Percentiles rank a stretch among this genome's conserved stretches.
Evolutionary conservation across 2,113 vertebrate genomes (phyloP).

Genomic region (Neogobius melanostomus): DNA sequence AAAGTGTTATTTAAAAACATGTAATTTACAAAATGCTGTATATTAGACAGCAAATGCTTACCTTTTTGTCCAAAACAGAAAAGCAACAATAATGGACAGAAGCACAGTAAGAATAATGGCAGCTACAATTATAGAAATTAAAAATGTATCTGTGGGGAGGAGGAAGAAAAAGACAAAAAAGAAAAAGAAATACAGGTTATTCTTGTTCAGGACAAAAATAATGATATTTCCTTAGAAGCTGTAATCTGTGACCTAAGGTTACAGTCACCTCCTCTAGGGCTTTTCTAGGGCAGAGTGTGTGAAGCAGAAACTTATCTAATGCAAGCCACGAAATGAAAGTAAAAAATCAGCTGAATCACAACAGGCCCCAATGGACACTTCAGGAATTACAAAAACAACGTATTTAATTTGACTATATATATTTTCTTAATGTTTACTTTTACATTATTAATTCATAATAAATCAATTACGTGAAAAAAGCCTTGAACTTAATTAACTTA

Average conservation of each 20-base stretch:
- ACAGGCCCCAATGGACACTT: neutral
- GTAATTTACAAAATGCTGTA: neutral
- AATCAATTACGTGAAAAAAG: no score
- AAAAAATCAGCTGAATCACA: neutral
- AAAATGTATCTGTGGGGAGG: no score
- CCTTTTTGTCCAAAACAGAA: neutral
- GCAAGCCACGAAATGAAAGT: slow-evolving; percentile 21
- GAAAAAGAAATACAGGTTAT: slow-evolving; percentile 10
- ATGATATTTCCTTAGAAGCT: no score
- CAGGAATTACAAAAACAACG: no score
- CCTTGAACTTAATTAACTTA: no score
- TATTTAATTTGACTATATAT: no score
- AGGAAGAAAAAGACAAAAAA: neutral
- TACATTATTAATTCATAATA: no score
- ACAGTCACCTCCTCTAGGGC: neutral
- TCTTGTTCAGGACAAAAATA: neutral
- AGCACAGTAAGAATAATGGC: neutral
- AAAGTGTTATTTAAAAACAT: neutral
- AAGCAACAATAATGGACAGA: fast-evolving
- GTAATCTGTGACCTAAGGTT: neutral
- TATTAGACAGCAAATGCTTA: neutral
- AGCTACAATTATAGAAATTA: no score
- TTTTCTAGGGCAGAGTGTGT: neutral
- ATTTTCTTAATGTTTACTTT: no score
- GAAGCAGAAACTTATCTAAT: neutral